Evolutionary conservation across 2,888 invertebrate species (phyloP), one percentile per base, ranked within the genome.

Genomic region (Salticus scenicus): DNA sequence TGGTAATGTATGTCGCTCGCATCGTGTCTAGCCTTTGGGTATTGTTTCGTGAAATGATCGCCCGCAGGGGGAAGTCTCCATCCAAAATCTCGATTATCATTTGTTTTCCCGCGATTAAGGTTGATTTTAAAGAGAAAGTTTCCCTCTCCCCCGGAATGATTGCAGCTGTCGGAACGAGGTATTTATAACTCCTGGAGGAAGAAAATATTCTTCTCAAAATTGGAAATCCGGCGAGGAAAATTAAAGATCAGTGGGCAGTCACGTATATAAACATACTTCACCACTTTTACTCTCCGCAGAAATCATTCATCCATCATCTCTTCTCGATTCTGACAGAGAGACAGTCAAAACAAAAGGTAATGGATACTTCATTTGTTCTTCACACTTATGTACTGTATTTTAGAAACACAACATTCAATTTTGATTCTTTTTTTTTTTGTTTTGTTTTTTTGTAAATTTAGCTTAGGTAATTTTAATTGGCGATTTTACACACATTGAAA

Each of bases 151-250:
- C 57, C 57, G 57, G 57, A 57, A 57, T 57, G 57, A 57, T 2
- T 24, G 42, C 10, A 7, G 7, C n/a, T 47, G 24, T 51, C 67
- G 80, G 80, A 74, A 80, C 47, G 80, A 47, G 67, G 69, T 73
- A 73, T 80, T 79, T 79, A 72, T 79, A 79, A 79, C 79, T 72
- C 27, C 31, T 64, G 24, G 24, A 64, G 72, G 57, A 57, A 57
- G 79, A 66, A 79, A 79, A 72, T n/a, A 12, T 63, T 12, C 66
- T 33, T 5, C 51, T n/a, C 67, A 64, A n/a, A 27, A 33, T 42
- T 31, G 30, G 37, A 51, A 37, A 77, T 33, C 37, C 70, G 63
- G 51, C 20, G 24, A 69, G 57, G 37, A 57, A 74, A 41, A 1
- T 42, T 28, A 33, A 17, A 28, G 28, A 42, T 1, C 12, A 24